Percentiles rank a stretch among this genome's conserved stretches.
phyloP scores from a whole-genome alignment of 2,888 invertebrate species.

The Germaria angustata region DNA sequence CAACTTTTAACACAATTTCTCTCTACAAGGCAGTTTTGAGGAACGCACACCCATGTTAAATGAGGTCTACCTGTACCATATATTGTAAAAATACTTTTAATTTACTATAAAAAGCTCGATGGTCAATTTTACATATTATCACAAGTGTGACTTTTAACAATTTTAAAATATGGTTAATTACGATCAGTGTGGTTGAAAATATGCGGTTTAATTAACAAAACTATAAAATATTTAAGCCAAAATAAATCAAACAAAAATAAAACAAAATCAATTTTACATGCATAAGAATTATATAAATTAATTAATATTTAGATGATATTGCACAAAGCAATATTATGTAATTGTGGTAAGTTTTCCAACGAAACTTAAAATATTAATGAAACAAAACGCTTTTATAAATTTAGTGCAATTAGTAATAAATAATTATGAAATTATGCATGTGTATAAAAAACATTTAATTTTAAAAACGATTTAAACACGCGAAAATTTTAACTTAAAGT shows the following conservation, averaged over 20 bases:
- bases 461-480: no score
- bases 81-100: not conserved
- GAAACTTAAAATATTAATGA: not conserved
- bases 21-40: no score
- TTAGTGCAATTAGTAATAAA: no score
- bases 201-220: conserved; percentile 45
- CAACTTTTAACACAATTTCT: no score
- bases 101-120: not conserved
- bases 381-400: no score
- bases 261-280: not conserved
- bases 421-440: no score
- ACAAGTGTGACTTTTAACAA: not conserved
- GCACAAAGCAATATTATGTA: not conserved
- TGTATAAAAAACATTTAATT: no score
- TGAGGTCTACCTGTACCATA: no score
- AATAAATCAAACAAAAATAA: not conserved
- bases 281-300: not conserved
- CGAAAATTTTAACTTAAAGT: no score
- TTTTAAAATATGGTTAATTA: conserved; percentile 39
- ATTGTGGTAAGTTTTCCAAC: not conserved
- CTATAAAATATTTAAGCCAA: conserved; percentile 7
- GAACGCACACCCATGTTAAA: no score
- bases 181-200: conserved; percentile 46
- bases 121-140: not conserved
- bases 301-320: not conserved